These are phyloP conservation scores for Coluber constrictor DNA, from an alignment of 2,797 vertebrate genomes.

Conservation along the genomic window DNA sequence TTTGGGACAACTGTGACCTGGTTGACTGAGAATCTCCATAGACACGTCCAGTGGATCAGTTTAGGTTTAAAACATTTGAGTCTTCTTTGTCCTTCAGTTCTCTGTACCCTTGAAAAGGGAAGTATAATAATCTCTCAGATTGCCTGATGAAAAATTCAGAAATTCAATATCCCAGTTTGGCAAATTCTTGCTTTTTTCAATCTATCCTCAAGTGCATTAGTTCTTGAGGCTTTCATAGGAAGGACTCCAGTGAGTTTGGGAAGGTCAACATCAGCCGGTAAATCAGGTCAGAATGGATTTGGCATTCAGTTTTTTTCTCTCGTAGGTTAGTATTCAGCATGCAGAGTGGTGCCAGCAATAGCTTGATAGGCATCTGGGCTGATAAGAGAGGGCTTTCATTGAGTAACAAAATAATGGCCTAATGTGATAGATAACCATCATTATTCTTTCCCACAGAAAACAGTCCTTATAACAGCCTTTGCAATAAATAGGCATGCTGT, in stretches of 20 bases:
- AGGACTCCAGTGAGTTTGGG: slow-evolving; percentile 54
- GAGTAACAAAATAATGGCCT: slow-evolving; percentile 57
- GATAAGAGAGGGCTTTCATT: slow-evolving; percentile 28
- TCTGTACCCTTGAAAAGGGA: neutral
- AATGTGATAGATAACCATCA: slow-evolving; percentile 60
- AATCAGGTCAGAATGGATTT: slow-evolving; percentile 53
- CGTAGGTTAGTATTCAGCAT: slow-evolving; percentile 49
- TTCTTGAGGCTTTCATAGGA: slow-evolving; percentile 14
- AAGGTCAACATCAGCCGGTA: slow-evolving; percentile 52
- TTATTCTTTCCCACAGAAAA: slow-evolving; percentile 60
- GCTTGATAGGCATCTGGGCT: neutral
- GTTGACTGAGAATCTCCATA: too few species aligned
- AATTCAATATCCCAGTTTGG: slow-evolving; percentile 31
- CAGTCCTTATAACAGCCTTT: slow-evolving; percentile 52
- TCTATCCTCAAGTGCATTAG: slow-evolving; percentile 35
- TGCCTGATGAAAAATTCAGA: slow-evolving; percentile 40
- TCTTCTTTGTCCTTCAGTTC: slow-evolving; percentile 15
- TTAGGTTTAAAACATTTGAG: neutral
- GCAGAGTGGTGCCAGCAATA: slow-evolving; percentile 32
- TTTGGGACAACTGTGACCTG: too few species aligned
- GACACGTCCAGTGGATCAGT: neutral
- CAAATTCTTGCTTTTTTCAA: slow-evolving; percentile 53
- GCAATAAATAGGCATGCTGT: slow-evolving; percentile 46
- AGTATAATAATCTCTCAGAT: slow-evolving; percentile 13
- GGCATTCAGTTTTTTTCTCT: slow-evolving; percentile 26